Base-by-base conservation (phyloP, 1,140 invertebrate genomes). In the Brachionus sp. region DNA sequence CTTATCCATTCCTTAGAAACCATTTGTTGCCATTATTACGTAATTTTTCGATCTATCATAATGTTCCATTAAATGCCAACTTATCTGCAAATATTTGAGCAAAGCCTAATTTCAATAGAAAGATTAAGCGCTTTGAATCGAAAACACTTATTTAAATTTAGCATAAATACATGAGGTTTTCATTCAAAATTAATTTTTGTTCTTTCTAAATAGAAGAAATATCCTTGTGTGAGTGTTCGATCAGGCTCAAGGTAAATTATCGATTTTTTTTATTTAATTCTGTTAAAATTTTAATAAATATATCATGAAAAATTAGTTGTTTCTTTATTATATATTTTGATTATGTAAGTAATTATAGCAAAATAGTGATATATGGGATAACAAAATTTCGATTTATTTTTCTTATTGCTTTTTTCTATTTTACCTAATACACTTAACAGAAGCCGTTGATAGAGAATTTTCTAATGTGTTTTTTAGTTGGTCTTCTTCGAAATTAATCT, bases 11-110 rank as follows among this genome's bases (percentile, higher is more conserved):
- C 16, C 50, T 57, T 57, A 57, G 50, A 57, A 57, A 57, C 50
- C 50, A 57, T 57, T 57, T 57, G 50, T 57, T 57, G 50, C n/a
- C 50, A 57, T 16, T 19, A 57, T 57, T 57, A 57, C 16, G 50
- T 57, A 57, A 57, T 57, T 16, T n/a, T 19, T 57, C 16, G 7
- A 57, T 57, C 50, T 57, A 57, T 57, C 50, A 57, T 25, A 57
- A 57, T 57, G 50, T 57, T 57, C 50, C 50, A 57, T 57, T 57
- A 57, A 57, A 57, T 57, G 50, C 50, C 50, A 57, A 57, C 50
- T 57, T 57, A 57, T 57, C 50, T 57, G 50, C 19, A 57, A 57
- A 57, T 57, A 57, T 57, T 57, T 57, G 50, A 57, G 50, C 50
- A 57, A 57, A 25, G 50, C 50, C 16, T 57, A 50, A 50, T 50